Conservation (phyloP, 2,113 vertebrate species). For the Halichoeres trimaculatus region DNA sequence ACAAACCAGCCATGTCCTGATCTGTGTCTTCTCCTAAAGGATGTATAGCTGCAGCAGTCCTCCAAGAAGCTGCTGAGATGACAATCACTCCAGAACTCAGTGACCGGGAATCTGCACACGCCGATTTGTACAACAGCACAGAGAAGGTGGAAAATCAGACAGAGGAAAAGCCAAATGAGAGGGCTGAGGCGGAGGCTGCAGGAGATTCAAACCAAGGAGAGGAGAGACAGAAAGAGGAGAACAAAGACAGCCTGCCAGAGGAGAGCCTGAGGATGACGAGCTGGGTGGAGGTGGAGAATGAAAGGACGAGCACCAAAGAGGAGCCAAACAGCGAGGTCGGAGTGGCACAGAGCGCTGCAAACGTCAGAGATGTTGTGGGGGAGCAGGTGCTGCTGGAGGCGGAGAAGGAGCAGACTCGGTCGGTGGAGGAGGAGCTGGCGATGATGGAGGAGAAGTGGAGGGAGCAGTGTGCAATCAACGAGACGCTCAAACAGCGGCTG, state of each 20-base stretch:
- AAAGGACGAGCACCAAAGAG: conserved; percentile 28
- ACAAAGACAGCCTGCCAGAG: conserved; percentile 59
- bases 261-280: conserved; percentile 75
- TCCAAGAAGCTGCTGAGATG: conserved; percentile 58
- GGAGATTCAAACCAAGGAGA: conserved; percentile 16
- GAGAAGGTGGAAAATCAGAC: conserved; percentile 41
- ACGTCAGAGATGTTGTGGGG: not conserved
- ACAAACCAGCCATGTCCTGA: no score
- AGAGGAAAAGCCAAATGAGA: conserved; percentile 3
- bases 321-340: conserved; percentile 4
- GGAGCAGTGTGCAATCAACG: conserved; percentile 92
- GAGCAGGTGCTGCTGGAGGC: conserved; percentile 38
- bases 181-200: conserved; percentile 49
- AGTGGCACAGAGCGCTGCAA: not conserved
- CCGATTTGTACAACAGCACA: conserved; percentile 4
- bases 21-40: conserved; percentile 39
- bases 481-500: conserved; percentile 88
- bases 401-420: conserved; percentile 77
- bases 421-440: conserved; percentile 92
- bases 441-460: conserved; percentile 96
- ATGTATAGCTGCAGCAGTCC: conserved; percentile 56
- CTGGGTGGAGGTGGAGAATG: conserved; percentile 75
- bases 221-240: conserved; percentile 10
- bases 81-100: conserved; percentile 45
- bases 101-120: conserved; percentile 5